These are phyloP conservation scores for Steatocranus sp. DNA, from an alignment of 2,797 vertebrate genomes.

Conservation along the genomic window DNA sequence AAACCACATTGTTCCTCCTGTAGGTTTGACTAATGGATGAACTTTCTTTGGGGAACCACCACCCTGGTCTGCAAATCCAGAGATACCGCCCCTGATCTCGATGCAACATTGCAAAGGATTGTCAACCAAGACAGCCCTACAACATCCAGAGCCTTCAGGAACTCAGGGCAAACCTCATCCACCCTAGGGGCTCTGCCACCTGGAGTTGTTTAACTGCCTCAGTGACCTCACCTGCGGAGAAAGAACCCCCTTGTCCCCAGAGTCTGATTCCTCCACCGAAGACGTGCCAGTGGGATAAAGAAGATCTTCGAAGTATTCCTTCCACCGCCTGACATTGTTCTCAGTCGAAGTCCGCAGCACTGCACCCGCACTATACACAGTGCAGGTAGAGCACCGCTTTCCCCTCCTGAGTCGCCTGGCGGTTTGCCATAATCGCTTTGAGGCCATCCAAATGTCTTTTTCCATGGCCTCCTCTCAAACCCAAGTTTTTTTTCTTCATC, in stretches of 20 bases:
- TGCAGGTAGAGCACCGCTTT: not conserved
- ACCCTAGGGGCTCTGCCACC: not conserved
- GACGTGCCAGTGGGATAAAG: not conserved
- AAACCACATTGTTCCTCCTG: not conserved
- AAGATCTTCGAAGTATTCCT: not conserved
- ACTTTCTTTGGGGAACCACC: not conserved
- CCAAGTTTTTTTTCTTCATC: not conserved
- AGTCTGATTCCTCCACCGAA: not conserved
- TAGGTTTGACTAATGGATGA: not conserved
- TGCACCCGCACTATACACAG: not conserved
- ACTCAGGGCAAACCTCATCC: not conserved
- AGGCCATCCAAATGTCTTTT: fast-evolving
- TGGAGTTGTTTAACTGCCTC: not conserved
- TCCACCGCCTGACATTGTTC: not conserved
- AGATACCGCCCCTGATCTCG: not conserved
- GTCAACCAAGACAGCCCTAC: not conserved
- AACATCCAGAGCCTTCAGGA: not conserved
- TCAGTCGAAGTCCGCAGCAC: not conserved
- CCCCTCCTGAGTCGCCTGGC: not conserved
- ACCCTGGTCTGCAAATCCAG: not conserved
- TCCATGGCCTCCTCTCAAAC: not conserved
- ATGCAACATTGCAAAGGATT: not conserved
- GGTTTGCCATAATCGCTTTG: not conserved
- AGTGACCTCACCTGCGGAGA: not conserved
- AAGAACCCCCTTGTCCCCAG: not conserved